Evolutionary conservation across 2,888 invertebrate genomes (phyloP).

Genomic region (Lampropteryx suffumata): DNA sequence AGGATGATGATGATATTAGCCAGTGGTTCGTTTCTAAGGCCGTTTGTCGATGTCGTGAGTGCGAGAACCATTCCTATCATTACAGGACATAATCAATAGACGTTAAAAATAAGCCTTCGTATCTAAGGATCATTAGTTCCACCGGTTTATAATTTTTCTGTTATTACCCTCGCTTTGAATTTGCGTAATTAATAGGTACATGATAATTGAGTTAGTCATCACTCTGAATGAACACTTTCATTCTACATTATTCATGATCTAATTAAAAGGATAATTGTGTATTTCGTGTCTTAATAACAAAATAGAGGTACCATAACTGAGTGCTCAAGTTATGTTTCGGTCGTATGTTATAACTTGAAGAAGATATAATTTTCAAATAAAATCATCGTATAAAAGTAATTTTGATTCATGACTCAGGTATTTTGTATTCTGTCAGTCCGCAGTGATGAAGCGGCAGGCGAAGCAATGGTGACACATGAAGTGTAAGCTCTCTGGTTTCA

Average conservation of each 20-base stretch:
- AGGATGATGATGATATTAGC: neutral
- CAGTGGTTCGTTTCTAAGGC: slow-evolving; percentile 10
- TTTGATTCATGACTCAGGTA: slow-evolving; percentile 26
- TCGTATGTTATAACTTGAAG: slow-evolving; percentile 1
- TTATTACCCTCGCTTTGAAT: slow-evolving; percentile 37
- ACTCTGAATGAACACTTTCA: slow-evolving; percentile 37
- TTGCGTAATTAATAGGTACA: slow-evolving; percentile 35
- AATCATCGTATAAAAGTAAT: slow-evolving; percentile 21
- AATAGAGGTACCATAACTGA: neutral
- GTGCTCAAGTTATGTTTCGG: too few relatives aligned
- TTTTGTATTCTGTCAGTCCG: slow-evolving; percentile 24
- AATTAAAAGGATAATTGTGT: slow-evolving; percentile 19
- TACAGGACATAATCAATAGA: slow-evolving; percentile 29
- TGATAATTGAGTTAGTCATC: slow-evolving; percentile 34
- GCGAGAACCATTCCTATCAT: slow-evolving; percentile 21
- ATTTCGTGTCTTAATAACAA: too few relatives aligned
- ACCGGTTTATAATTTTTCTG: slow-evolving; percentile 38
- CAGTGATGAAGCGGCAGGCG: slow-evolving; percentile 25
- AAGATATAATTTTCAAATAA: slow-evolving; percentile 10
- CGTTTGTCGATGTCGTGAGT: slow-evolving; percentile 25
- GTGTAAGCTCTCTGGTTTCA: slow-evolving; percentile 44
- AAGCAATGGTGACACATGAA: slow-evolving; percentile 33
- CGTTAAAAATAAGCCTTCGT: slow-evolving; percentile 20
- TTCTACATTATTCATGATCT: slow-evolving; percentile 30
- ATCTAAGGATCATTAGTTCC: slow-evolving; percentile 42